Conservation (phyloP, 1,140 invertebrate genomes). For the Bombus fervidus region DNA sequence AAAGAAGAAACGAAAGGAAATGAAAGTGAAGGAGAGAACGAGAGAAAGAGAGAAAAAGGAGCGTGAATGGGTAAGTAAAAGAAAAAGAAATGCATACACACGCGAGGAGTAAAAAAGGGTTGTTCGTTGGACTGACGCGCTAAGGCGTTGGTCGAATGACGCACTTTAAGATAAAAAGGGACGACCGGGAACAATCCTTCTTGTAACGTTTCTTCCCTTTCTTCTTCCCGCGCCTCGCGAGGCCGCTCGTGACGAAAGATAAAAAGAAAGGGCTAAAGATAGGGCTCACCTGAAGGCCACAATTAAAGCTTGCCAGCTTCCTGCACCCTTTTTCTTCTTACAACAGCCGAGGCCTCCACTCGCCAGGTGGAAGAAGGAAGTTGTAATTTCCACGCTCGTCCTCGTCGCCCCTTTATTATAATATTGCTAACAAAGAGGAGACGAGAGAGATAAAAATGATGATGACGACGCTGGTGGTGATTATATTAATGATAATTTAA, state of each 20-base stretch:
- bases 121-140: constrained; percentile 80
- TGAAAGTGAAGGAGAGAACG: constrained; percentile 22
- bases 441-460: constrained; percentile 40
- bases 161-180: constrained; percentile 76
- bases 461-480: background rate
- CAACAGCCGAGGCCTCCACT: constrained; percentile 42
- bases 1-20: background rate
- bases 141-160: constrained; percentile 79
- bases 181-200: constrained; percentile 72
- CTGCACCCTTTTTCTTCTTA: constrained; percentile 12
- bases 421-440: constrained; percentile 36
- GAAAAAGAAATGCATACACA: constrained; percentile 23
- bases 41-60: constrained; percentile 11
- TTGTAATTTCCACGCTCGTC: constrained; percentile 64
- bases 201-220: constrained; percentile 63
- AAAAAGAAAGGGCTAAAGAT: constrained; percentile 36
- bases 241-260: constrained; percentile 37
- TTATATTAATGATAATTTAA: constrained; percentile 36
- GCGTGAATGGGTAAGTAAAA: constrained; percentile 45
- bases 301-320: constrained; percentile 42
- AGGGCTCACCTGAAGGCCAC: constrained; percentile 40
- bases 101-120: constrained; percentile 47
- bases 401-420: constrained; percentile 75
- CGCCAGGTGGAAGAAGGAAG: constrained; percentile 63
- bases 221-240: constrained; percentile 66